A percentile compares a stretch with the other conserved stretches of the same genome.
Conservation (phyloP, 2,797 vertebrate species). For the Gobio occitaniae region DNA sequence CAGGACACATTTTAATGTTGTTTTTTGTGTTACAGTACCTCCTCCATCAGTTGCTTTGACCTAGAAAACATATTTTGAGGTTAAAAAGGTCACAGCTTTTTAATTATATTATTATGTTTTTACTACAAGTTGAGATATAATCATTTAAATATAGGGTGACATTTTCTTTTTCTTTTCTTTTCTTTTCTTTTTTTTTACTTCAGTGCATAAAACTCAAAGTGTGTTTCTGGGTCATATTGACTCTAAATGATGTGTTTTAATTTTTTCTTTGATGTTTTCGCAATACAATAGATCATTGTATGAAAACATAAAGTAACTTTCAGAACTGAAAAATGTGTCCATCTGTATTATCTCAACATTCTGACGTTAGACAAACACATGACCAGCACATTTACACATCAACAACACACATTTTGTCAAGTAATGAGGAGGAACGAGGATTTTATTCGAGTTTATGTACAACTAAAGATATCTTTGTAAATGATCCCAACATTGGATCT, state of each 20-base stretch:
- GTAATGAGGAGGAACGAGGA: neutral
- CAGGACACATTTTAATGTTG: neutral
- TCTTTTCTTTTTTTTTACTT: neutral
- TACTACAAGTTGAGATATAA: neutral
- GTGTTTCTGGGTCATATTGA: neutral
- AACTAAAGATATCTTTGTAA: too few species aligned
- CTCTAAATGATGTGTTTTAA: neutral
- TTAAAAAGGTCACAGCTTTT: neutral
- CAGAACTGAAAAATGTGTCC: neutral
- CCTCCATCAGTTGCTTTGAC: neutral
- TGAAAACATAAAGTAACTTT: neutral
- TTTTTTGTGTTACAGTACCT: neutral
- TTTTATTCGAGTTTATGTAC: neutral
- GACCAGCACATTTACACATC: neutral
- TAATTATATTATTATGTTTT: neutral
- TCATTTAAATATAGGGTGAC: constrained; percentile 13
- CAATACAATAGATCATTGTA: neutral
- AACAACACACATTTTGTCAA: neutral
- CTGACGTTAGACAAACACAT: neutral
- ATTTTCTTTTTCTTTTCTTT: too few species aligned
- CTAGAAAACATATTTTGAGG: neutral
- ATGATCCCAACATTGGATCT: neutral
- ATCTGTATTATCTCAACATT: neutral
- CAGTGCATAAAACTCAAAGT: neutral
- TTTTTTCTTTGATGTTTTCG: neutral